Base-by-base conservation (phyloP, 2,113 vertebrate genomes). In the Crotalus horridus region DNA sequence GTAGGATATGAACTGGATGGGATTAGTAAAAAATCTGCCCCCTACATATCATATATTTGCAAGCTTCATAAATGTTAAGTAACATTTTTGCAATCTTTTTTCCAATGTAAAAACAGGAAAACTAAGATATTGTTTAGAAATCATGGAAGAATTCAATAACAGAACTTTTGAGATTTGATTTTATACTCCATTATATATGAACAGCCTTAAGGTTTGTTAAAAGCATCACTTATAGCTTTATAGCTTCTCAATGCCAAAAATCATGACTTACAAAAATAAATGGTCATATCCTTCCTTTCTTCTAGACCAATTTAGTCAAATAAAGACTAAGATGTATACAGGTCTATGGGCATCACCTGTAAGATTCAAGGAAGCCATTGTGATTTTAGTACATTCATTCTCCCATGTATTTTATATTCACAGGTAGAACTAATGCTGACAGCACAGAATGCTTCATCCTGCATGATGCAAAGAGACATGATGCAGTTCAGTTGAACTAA, bases 71-170 rank as follows among this genome's bases (percentile, higher is more conserved):
- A 87, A 93, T 64, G 29, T 53, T 56, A 89, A 93, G n/a, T 48
- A 93, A 85, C 8, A 55, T 51, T 46, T 87, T 90, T 46, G 33
- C 26, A 53, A 43, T 86, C 56, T 86, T 90, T 87, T 93, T 90
- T 64, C 88, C 81, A 90, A 24, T 20, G 56, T n/a, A 86, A 90
- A 93, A 86, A 86, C 29, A 86, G 81, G 53, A n/a, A 6, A 17
- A n/a, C 53, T 29, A 90, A 90, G 58, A 53, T 87, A 9, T 87
- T 48, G 20, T 29, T 86, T 93, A 53, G n/a, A 54, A 90, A 54
- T n/a, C 8, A 61, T n/a, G 92, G 95, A 48, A 26, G 85, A 96
- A 94, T 94, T 94, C 93, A 94, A 69, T 92, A 94, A 96, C 95
- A 93, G 87, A 95, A 93, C 89, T 92, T 95, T 92, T 91, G 33